Evolutionary conservation across 1,140 invertebrate species (phyloP).

Genomic region (Ooceraea biroi): DNA sequence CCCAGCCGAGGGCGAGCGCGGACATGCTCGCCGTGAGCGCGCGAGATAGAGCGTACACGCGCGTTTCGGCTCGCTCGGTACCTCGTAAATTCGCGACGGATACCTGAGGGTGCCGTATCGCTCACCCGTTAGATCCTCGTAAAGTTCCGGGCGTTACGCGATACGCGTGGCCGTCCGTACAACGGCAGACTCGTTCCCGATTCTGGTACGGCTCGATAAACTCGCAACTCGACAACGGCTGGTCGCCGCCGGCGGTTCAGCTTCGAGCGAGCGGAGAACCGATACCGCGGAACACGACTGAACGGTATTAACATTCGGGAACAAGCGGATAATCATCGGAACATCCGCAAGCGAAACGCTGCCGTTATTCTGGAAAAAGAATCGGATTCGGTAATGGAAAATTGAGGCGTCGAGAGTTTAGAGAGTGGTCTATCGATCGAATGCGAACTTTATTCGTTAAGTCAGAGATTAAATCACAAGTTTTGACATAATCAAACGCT

Average conservation of each 20-base stretch:
- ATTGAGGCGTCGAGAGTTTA: not conserved
- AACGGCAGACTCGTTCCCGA: conserved; percentile 29
- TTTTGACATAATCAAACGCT: not conserved
- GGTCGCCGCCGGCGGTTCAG: not conserved
- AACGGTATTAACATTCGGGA: conserved; percentile 42
- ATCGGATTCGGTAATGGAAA: conserved; percentile 31
- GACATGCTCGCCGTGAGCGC: conserved; percentile 35
- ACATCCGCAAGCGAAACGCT: conserved; percentile 18
- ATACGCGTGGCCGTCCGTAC: conserved; percentile 35
- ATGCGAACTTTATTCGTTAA: not conserved
- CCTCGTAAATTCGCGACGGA: conserved; percentile 51
- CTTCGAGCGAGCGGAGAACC: conserved; percentile 2
- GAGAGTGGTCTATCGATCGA: not conserved
- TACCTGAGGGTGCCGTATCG: conserved; percentile 40
- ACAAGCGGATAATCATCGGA: conserved; percentile 47
- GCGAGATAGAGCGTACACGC: conserved; percentile 26
- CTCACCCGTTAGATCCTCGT: conserved; percentile 51
- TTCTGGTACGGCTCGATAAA: conserved; percentile 38
- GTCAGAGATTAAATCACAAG: conserved; percentile 1
- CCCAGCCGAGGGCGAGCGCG: conserved; percentile 32
- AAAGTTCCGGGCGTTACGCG: conserved; percentile 47
- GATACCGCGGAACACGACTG: conserved; percentile 37
- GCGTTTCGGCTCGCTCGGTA: conserved; percentile 43
- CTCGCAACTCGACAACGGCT: conserved; percentile 53
- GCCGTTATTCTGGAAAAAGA: conserved; percentile 28